phyloP scores from a whole-genome alignment of 2,888 invertebrate genomes.

The Liodrosophila aerea region DNA sequence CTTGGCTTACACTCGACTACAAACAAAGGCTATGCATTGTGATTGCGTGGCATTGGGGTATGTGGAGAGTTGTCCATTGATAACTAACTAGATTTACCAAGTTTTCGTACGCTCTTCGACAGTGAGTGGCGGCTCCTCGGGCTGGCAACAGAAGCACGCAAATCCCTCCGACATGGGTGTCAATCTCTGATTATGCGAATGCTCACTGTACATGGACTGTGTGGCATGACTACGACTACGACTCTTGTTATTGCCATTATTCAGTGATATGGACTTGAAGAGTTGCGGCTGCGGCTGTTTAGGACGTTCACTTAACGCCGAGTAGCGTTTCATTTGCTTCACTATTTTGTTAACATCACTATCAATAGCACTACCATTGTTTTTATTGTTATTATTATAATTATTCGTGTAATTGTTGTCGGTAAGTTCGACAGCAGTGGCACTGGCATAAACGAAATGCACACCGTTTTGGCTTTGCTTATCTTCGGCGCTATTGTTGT shows the following conservation, averaged over 20 bases:
- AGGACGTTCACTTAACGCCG: constrained; percentile 25
- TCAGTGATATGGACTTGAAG: constrained; percentile 57
- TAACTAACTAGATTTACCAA: constrained; percentile 27
- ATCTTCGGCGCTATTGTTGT: constrained; percentile 50
- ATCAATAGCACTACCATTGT: constrained; percentile 1
- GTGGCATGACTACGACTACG: neutral
- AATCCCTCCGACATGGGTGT: constrained; percentile 37
- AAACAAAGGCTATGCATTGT: constrained; percentile 45
- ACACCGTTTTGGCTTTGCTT: constrained; percentile 55
- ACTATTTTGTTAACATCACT: constrained; percentile 37
- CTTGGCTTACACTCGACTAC: constrained; percentile 31
- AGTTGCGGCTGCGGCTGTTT: constrained; percentile 44
- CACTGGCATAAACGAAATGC: constrained; percentile 38
- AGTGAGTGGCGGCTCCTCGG: constrained; percentile 3
- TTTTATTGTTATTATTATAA: constrained; percentile 23
- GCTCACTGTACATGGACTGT: constrained; percentile 3
- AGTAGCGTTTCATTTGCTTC: constrained; percentile 57
- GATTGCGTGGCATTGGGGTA: too few species aligned
- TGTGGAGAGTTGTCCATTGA: too few species aligned
- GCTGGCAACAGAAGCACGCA: constrained; percentile 55
- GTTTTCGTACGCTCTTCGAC: constrained; percentile 15
- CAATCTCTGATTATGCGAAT: constrained; percentile 31
- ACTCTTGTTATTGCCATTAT: constrained; percentile 15
- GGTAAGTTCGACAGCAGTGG: constrained; percentile 10
- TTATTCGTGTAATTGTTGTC: constrained; percentile 19